Conservation (phyloP, 2,797 vertebrate genomes). For the Clamator glandarius region DNA sequence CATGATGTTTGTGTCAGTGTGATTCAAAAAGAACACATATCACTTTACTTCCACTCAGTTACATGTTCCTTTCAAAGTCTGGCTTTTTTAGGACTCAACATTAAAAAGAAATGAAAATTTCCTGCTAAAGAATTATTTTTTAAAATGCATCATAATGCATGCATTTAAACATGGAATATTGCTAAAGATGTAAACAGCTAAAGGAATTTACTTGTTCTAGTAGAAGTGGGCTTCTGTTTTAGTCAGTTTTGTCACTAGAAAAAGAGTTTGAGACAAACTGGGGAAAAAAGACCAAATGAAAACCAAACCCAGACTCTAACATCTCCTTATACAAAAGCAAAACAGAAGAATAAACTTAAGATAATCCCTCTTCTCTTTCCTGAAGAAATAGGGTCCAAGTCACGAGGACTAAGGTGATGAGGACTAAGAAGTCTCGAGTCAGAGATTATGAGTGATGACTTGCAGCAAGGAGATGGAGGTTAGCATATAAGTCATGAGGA, state of each 20-base stretch:
- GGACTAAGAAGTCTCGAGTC: neutral
- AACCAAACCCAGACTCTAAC: neutral
- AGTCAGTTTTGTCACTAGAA: neutral
- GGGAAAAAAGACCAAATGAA: neutral
- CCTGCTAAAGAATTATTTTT: neutral
- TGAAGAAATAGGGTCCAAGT: neutral
- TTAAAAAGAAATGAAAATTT: conserved; percentile 42
- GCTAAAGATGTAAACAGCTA: neutral
- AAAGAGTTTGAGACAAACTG: neutral
- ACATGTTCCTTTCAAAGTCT: conserved; percentile 11
- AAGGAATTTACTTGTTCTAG: neutral
- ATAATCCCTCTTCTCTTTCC: neutral
- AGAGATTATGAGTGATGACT: neutral
- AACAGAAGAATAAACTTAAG: neutral
- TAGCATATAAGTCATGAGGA: neutral
- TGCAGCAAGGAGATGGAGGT: neutral
- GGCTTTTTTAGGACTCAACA: conserved; percentile 1
- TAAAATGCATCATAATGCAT: neutral
- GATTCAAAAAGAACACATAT: neutral
- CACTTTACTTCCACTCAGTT: neutral
- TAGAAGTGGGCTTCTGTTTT: neutral
- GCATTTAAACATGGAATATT: neutral
- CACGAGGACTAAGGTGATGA: neutral
- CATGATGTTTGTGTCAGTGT: neutral
- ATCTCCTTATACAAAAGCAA: neutral